phyloP scores from a whole-genome alignment of 2,113 vertebrate genomes.

The Nicator chloris region DNA sequence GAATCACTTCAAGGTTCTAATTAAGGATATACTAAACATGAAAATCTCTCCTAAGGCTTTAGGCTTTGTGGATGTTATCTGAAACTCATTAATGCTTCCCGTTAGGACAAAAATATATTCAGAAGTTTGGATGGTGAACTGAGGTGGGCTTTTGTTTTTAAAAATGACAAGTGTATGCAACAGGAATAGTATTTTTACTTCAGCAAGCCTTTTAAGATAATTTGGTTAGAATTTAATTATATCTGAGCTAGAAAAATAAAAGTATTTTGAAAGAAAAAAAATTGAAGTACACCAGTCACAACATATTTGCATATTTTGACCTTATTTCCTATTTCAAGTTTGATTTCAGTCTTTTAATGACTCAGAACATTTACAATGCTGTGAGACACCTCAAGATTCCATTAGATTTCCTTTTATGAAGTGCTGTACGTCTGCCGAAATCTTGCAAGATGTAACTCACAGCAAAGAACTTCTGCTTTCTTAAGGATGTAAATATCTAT shows the following conservation, averaged over 20 bases:
- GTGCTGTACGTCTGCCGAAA: background rate
- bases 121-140: background rate
- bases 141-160: background rate
- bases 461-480: background rate
- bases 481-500: background rate
- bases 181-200: background rate
- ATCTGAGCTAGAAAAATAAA: background rate
- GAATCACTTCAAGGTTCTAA: conserved; percentile 8
- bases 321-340: background rate
- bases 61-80: background rate
- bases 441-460: background rate
- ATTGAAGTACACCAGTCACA: background rate
- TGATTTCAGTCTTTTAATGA: background rate
- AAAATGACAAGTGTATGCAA: background rate
- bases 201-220: background rate
- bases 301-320: background rate
- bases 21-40: conserved; percentile 6
- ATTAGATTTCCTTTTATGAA: background rate
- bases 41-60: background rate
- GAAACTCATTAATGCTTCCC: background rate
- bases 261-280: background rate
- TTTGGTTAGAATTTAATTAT: background rate
- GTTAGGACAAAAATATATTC: background rate
- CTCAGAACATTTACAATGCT: background rate
- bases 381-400: background rate